Evolutionary conservation across 2,888 invertebrate genomes (phyloP), one percentile per base, ranked within the genome.

Genomic region (Hirtodrosophila confusa): DNA sequence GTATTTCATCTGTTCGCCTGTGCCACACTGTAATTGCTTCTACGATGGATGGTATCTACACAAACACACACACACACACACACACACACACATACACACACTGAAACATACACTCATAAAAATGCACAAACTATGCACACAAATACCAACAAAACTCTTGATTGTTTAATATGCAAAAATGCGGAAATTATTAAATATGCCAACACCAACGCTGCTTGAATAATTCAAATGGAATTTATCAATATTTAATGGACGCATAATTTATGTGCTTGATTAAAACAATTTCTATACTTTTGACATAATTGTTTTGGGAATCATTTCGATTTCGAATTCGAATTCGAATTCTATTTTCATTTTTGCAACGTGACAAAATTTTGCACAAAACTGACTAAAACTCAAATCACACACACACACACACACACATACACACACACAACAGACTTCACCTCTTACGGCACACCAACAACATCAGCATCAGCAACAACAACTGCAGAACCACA

Each of bases 1-100:
- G 90, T 88, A 87, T 90, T 88, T 90, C 90, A 90, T 89, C 91
- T 91, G 89, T 90, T 90, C 90, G 90, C 90, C 89, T 90, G 89
- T 89, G 85, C 80, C 80, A 80, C 68, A 80, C 69, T 86, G 83
- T 87, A 84, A 82, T 88, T 87, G 90, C 90, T 90, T 90, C 86
- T 78, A 69, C 90, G 90, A 90, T 90, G 90, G 90, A 90, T 90
- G 90, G 88, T 90, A 85, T 78, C 82, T 76, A 82, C 65, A 69
- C 65, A 65, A 57, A 67, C 47, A 55, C 31, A 63, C 51, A 69
- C 48, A 63, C 11, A 43, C 40, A 67, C 35, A 71, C 56, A 67
- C 39, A 58, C 51, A 61, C 62, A 58, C 69, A 66, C 50, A 51
- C 62, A 64, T 53, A 53, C 50, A 51, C 62, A 64, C 53, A 53